Percentiles rank a stretch among this genome's conserved stretches.
Evolutionary conservation across 1,140 invertebrate species (phyloP).

Genomic region (Pinna nobilis): DNA sequence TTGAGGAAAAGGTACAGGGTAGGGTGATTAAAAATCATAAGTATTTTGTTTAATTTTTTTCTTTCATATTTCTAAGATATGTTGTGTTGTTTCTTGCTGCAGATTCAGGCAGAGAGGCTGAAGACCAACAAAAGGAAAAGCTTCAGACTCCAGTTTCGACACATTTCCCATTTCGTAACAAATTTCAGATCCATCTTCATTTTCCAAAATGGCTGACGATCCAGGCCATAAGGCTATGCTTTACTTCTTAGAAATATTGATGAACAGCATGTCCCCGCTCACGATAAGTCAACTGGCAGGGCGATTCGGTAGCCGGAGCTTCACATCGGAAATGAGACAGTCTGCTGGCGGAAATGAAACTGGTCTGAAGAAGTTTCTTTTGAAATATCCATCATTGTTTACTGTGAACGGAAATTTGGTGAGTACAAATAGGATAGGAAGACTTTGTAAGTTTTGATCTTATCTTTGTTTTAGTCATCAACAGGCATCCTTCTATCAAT

Average conservation of each 20-base stretch:
- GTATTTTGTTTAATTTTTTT: too few species aligned
- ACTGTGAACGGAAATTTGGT: slow-evolving; percentile 72
- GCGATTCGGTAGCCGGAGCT: slow-evolving; percentile 74
- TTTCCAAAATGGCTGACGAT: slow-evolving; percentile 73
- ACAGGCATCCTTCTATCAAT: too few species aligned
- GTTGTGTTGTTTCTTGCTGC: slow-evolving; percentile 5
- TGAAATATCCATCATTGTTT: slow-evolving; percentile 75
- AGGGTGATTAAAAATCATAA: too few species aligned
- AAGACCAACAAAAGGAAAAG: neutral
- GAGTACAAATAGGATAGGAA: too few species aligned
- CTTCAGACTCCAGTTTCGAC: slow-evolving; percentile 47
- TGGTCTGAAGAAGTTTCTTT: slow-evolving; percentile 74
- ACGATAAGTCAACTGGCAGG: slow-evolving; percentile 74
- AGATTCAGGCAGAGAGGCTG: slow-evolving; percentile 23
- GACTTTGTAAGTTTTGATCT: too few species aligned
- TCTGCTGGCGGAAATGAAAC: slow-evolving; percentile 75
- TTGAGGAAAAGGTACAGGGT: too few species aligned
- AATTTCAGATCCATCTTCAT: too few species aligned
- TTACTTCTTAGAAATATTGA: slow-evolving; percentile 76
- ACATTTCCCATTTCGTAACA: slow-evolving; percentile 31
- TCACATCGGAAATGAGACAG: slow-evolving; percentile 74
- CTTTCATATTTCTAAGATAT: neutral
- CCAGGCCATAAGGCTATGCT: slow-evolving; percentile 75
- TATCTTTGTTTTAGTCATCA: too few species aligned
- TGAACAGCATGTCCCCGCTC: slow-evolving; percentile 72